Evolutionary conservation across 2,888 invertebrate species (phyloP).

Genomic region (Scotopteryx bipunctaria): DNA sequence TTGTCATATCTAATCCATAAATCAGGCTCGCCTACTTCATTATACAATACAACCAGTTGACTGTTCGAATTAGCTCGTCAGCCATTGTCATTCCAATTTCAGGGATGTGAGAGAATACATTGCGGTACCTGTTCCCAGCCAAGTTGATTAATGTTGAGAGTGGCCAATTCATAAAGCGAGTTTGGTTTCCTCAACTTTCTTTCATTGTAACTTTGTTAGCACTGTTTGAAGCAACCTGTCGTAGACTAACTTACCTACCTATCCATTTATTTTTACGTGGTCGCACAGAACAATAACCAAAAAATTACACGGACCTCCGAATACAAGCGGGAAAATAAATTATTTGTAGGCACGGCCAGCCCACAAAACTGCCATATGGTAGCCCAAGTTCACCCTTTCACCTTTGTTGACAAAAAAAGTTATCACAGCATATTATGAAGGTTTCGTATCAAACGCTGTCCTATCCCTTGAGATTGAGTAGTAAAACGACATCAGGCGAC

Average conservation of each 20-base stretch:
- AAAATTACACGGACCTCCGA: background rate
- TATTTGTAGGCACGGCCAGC: conserved; percentile 16
- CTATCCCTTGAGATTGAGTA: conserved; percentile 59
- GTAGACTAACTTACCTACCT: too few relatives aligned
- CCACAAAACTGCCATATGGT: conserved; percentile 33
- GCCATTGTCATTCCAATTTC: conserved; percentile 49
- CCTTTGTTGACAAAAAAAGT: conserved; percentile 44
- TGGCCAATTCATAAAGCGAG: background rate
- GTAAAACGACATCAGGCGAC: conserved; percentile 59
- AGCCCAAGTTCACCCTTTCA: conserved; percentile 32
- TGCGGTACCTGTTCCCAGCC: background rate
- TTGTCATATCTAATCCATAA: conserved; percentile 40
- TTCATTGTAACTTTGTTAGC: too few relatives aligned
- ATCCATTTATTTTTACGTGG: too few relatives aligned
- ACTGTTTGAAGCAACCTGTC: too few relatives aligned
- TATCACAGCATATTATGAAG: conserved; percentile 38
- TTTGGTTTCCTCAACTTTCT: too few relatives aligned
- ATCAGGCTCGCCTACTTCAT: conserved; percentile 51
- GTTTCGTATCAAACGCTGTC: conserved; percentile 55
- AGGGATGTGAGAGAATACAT: conserved; percentile 13
- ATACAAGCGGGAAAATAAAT: conserved; percentile 4
- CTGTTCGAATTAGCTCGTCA: conserved; percentile 54
- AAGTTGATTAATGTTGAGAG: conserved; percentile 1
- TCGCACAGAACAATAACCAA: background rate
- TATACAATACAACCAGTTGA: conserved; percentile 47